phyloP scores from a whole-genome alignment of 2,888 invertebrate genomes.

The Ptilodon capucinus region DNA sequence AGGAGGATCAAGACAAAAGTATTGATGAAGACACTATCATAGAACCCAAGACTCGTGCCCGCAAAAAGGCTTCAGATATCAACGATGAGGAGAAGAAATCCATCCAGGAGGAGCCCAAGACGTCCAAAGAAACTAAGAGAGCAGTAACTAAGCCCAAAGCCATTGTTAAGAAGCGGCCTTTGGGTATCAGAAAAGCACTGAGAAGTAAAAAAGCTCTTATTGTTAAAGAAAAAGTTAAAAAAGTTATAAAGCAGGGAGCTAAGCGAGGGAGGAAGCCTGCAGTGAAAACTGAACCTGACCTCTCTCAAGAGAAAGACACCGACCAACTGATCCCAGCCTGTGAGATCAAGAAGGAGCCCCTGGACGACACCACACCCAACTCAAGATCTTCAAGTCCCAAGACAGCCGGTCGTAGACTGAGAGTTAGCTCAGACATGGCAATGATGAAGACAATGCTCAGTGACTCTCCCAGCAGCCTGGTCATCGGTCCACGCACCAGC shows the following conservation, averaged over 20 bases:
- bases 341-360: constrained; percentile 75
- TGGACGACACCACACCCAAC: constrained; percentile 64
- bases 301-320: constrained; percentile 64
- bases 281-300: constrained; percentile 56
- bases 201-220: constrained; percentile 67
- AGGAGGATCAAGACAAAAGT: constrained; percentile 73
- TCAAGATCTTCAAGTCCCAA: constrained; percentile 77
- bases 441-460: constrained; percentile 75
- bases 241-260: constrained; percentile 58
- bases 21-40: constrained; percentile 68
- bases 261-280: constrained; percentile 66
- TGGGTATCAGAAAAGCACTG: constrained; percentile 73
- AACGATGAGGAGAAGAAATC: constrained; percentile 68
- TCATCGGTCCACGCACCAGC: constrained; percentile 74
- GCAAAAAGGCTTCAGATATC: constrained; percentile 72
- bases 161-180: constrained; percentile 69
- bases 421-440: constrained; percentile 73
- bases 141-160: constrained; percentile 63
- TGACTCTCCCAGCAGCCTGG: constrained; percentile 63
- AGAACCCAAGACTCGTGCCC: constrained; percentile 76
- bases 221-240: constrained; percentile 64
- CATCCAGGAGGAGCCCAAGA: constrained; percentile 70
- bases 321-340: constrained; percentile 65
- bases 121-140: constrained; percentile 71
- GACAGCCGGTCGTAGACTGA: constrained; percentile 65